Evolutionary conservation across 2,888 invertebrate species (phyloP).

Genomic region (Diadegma fenestrale): DNA sequence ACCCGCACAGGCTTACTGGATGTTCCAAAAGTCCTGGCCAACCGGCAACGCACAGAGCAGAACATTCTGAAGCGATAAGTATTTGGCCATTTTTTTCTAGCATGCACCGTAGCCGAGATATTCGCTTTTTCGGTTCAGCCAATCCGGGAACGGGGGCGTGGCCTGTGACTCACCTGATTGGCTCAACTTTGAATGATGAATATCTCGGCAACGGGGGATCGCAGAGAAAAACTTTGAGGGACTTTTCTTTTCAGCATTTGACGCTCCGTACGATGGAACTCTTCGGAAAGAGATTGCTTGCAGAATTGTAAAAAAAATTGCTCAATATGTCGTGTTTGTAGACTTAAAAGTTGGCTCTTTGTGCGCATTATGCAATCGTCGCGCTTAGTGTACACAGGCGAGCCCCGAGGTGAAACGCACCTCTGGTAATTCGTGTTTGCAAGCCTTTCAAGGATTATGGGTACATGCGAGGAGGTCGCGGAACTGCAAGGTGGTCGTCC

Average conservation of each 20-base stretch:
- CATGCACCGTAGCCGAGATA: neutral
- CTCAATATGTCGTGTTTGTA: neutral
- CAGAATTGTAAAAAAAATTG: neutral
- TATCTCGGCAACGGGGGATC: neutral
- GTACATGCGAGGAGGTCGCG: slow-evolving; percentile 64
- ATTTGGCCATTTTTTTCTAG: neutral
- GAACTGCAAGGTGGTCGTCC: slow-evolving; percentile 51
- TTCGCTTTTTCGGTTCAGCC: neutral
- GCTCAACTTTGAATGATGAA: neutral
- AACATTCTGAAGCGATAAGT: neutral
- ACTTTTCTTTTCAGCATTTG: neutral
- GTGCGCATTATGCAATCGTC: neutral
- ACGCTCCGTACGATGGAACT: neutral
- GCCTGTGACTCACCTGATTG: neutral
- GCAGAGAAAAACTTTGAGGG: neutral
- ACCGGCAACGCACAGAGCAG: neutral
- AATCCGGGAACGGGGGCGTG: neutral
- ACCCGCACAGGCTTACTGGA: neutral
- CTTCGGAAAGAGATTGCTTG: neutral
- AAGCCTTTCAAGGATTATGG: slow-evolving; percentile 76
- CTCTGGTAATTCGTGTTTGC: slow-evolving; percentile 75
- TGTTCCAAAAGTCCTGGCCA: neutral
- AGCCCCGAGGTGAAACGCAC: neutral
- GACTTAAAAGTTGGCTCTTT: neutral
- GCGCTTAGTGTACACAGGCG: neutral